A percentile compares a stretch with the other conserved stretches of the same genome.
These are phyloP conservation scores for Aphidius gifuensis DNA, from an alignment of 1,140 invertebrate genomes.

Conservation along the genomic window DNA sequence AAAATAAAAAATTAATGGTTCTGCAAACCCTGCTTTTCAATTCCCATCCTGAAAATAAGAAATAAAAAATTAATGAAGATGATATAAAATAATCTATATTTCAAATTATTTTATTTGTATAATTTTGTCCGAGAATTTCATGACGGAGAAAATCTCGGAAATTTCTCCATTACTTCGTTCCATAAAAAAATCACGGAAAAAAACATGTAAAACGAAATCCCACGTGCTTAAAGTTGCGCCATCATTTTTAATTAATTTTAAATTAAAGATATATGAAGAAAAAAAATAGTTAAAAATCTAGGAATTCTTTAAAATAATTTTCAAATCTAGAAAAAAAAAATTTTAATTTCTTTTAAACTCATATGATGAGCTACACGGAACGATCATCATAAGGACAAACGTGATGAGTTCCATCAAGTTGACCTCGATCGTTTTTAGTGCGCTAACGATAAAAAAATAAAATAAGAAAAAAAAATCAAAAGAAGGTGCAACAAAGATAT, in stretches of 20 bases:
- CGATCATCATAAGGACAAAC: constrained; percentile 10
- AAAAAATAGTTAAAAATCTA: constrained; percentile 13
- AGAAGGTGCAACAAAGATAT: background rate
- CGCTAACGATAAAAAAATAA: constrained; percentile 16
- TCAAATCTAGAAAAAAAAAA: background rate
- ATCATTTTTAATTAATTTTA: too few species aligned
- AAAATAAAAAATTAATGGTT: constrained; percentile 27
- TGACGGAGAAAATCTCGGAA: too few species aligned
- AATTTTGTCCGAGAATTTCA: too few species aligned
- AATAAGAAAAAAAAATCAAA: constrained; percentile 1
- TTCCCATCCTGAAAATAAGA: constrained; percentile 78
- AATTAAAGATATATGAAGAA: background rate
- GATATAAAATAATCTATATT: too few species aligned
- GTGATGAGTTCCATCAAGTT: constrained; percentile 26
- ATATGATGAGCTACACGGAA: constrained; percentile 32
- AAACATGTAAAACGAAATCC: too few species aligned
- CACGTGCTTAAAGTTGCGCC: constrained; percentile 16
- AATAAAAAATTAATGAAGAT: too few species aligned
- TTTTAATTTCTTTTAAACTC: background rate
- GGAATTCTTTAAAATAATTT: background rate
- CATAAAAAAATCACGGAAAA: too few species aligned
- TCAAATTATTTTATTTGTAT: too few species aligned
- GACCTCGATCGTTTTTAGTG: constrained; percentile 50
- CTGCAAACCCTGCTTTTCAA: constrained; percentile 85
- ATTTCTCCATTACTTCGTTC: too few species aligned